A percentile compares a stretch with the other conserved stretches of the same genome.
These are phyloP conservation scores for Isaurus tuberculatus DNA, from an alignment of 92 coral and sea anemone genomes.

Conservation along the genomic window DNA sequence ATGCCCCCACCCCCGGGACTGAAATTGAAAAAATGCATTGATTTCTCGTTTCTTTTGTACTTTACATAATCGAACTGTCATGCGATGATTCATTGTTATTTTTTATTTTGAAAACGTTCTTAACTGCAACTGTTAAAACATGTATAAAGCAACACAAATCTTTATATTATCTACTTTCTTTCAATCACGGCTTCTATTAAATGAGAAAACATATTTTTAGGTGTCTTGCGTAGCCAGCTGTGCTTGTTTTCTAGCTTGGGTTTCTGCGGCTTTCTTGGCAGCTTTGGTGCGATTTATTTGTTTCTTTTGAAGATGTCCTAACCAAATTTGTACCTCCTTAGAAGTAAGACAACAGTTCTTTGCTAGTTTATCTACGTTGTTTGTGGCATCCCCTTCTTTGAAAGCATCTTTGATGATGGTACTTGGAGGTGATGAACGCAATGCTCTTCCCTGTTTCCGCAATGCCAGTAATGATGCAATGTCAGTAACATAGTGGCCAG, in stretches of 20 bases:
- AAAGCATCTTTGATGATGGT: slow-evolving; percentile 63
- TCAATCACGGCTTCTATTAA: slow-evolving; percentile 19
- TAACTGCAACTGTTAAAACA: slow-evolving; percentile 2
- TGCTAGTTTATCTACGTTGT: slow-evolving; percentile 48
- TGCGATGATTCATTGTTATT: slow-evolving; percentile 17
- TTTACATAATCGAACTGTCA: not conserved
- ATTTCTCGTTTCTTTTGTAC: not conserved
- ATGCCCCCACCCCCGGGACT: too few relatives aligned
- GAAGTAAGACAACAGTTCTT: slow-evolving; percentile 62
- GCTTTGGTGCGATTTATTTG: slow-evolving; percentile 49
- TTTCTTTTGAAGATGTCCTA: slow-evolving; percentile 54
- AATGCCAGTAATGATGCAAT: slow-evolving; percentile 56
- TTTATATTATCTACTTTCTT: slow-evolving; percentile 22
- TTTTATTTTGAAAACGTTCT: not conserved
- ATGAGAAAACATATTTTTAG: slow-evolving; percentile 2
- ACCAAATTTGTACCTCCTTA: slow-evolving; percentile 62
- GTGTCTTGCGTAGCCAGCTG: slow-evolving; percentile 23
- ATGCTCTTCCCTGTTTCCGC: slow-evolving; percentile 53
- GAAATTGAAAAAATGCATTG: too few relatives aligned
- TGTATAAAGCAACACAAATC: slow-evolving; percentile 20
- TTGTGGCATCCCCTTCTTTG: slow-evolving; percentile 36
- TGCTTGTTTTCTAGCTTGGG: slow-evolving; percentile 47
- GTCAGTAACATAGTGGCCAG: slow-evolving; percentile 75
- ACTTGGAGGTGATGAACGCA: slow-evolving; percentile 61
- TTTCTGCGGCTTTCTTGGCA: slow-evolving; percentile 62